Evolutionary conservation across 2,888 invertebrate species (phyloP).

Genomic region (Empis stercorea): DNA sequence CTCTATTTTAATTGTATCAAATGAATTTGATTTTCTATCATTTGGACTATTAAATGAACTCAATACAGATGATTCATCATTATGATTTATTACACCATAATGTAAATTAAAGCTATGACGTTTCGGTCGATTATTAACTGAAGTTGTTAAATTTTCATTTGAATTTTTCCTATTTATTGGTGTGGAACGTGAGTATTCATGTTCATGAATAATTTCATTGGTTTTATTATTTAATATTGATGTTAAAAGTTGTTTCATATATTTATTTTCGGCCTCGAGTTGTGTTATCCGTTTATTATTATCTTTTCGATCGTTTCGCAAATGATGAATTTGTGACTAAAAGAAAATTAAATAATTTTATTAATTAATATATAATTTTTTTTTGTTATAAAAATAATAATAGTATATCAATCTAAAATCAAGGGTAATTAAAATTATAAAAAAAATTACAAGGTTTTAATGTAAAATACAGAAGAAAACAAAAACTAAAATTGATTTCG

Average conservation of each 20-base stretch:
- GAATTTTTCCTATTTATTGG: slow-evolving; percentile 5
- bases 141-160: slow-evolving; percentile 2
- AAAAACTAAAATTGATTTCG: too few species aligned
- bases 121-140: slow-evolving; percentile 13
- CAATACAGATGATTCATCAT: slow-evolving; percentile 12
- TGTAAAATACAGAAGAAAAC: too few species aligned
- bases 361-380: not conserved
- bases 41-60: slow-evolving; percentile 18
- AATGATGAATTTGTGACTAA: slow-evolving; percentile 52
- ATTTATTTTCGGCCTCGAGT: slow-evolving; percentile 53
- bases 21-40: slow-evolving; percentile 5
- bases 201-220: slow-evolving; percentile 29
- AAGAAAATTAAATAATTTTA: slow-evolving; percentile 18
- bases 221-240: slow-evolving; percentile 26
- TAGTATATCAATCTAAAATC: too few species aligned
- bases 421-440: too few species aligned
- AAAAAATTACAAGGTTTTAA: too few species aligned
- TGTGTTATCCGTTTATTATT: slow-evolving; percentile 53
- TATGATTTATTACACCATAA: slow-evolving; percentile 31
- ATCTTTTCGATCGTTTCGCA: slow-evolving; percentile 49
- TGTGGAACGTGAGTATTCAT: slow-evolving; percentile 22
- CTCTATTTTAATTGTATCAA: slow-evolving; percentile 8
- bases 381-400: too few species aligned
- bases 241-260: slow-evolving; percentile 30
- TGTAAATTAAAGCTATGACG: slow-evolving; percentile 31